Conservation (phyloP, 2,113 vertebrate genomes). For the Cavia porcellus region DNA sequence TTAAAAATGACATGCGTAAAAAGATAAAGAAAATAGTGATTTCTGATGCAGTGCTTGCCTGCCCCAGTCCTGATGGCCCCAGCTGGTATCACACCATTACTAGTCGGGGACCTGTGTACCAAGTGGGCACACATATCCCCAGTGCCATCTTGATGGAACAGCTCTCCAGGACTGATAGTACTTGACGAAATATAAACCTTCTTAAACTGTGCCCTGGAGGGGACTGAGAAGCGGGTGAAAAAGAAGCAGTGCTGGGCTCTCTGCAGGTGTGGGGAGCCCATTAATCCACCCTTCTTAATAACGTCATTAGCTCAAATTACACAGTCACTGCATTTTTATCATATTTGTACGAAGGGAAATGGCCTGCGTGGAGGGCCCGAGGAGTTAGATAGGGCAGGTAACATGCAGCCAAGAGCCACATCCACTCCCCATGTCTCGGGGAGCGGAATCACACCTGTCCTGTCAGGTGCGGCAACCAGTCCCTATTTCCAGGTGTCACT, state of each 20-base stretch:
- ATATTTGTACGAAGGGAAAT: conserved; percentile 71
- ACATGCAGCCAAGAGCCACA: not conserved
- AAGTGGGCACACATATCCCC: not conserved
- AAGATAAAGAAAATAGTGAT: not conserved
- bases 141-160: not conserved
- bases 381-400: conserved; percentile 39
- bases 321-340: conserved; percentile 81
- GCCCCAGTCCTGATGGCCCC: not conserved
- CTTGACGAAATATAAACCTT: conserved; percentile 77
- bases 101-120: not conserved
- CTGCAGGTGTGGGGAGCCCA: conserved; percentile 73
- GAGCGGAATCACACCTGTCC: not conserved
- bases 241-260: conserved; percentile 68
- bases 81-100: not conserved
- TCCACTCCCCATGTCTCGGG: not conserved
- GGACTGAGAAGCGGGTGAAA: no score
- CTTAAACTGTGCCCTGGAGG: conserved; percentile 49
- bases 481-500: not conserved
- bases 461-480: not conserved
- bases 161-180: conserved; percentile 39
- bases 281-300: conserved; percentile 79
- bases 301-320: conserved; percentile 80
- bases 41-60: not conserved
- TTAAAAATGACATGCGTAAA: not conserved
- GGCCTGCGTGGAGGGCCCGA: conserved; percentile 67